A percentile compares a stretch with the other conserved stretches of the same genome.
Conservation (phyloP, 1,140 invertebrate genomes). For the Zaprionus ghesquierei region DNA sequence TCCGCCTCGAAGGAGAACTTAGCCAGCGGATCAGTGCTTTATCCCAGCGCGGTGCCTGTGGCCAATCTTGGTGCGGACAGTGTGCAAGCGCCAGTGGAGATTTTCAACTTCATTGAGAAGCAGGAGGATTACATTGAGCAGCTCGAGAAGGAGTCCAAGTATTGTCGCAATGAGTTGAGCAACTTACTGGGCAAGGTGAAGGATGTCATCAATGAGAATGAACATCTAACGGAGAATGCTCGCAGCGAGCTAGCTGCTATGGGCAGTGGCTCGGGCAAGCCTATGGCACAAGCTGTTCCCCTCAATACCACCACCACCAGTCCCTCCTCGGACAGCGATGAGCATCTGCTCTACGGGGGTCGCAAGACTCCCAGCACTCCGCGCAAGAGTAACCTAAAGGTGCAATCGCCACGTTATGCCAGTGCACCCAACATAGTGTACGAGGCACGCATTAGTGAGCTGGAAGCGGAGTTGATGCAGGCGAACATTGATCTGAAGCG, state of each 20-base stretch:
- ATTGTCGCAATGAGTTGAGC: slow-evolving; percentile 89
- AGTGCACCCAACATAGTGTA: slow-evolving; percentile 89
- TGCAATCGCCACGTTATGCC: slow-evolving; percentile 61
- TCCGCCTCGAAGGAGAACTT: slow-evolving; percentile 73
- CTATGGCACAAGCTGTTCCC: neutral
- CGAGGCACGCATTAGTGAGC: slow-evolving; percentile 91
- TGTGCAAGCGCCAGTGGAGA: slow-evolving; percentile 83
- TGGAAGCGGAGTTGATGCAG: slow-evolving; percentile 91
- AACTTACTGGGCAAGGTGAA: slow-evolving; percentile 90
- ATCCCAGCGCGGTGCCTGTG: slow-evolving; percentile 28
- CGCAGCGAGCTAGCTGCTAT: slow-evolving; percentile 81
- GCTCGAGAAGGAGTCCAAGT: slow-evolving; percentile 90
- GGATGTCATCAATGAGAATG: slow-evolving; percentile 91
- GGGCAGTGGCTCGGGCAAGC: slow-evolving; percentile 20
- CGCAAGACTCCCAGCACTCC: slow-evolving; percentile 52
- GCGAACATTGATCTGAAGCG: slow-evolving; percentile 89
- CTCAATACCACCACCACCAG: slow-evolving; percentile 78
- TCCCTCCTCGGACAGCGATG: slow-evolving; percentile 82
- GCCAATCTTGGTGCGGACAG: slow-evolving; percentile 43
- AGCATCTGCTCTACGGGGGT: slow-evolving; percentile 83
- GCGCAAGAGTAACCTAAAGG: slow-evolving; percentile 43
- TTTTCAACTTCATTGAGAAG: slow-evolving; percentile 89
- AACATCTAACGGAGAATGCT: slow-evolving; percentile 89
- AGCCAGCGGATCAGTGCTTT: slow-evolving; percentile 30
- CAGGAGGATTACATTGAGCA: slow-evolving; percentile 94